Evolutionary conservation across 2,797 vertebrate species (phyloP), one percentile per base, ranked within the genome.

Genomic region (Cyprinodon diabolis): DNA sequence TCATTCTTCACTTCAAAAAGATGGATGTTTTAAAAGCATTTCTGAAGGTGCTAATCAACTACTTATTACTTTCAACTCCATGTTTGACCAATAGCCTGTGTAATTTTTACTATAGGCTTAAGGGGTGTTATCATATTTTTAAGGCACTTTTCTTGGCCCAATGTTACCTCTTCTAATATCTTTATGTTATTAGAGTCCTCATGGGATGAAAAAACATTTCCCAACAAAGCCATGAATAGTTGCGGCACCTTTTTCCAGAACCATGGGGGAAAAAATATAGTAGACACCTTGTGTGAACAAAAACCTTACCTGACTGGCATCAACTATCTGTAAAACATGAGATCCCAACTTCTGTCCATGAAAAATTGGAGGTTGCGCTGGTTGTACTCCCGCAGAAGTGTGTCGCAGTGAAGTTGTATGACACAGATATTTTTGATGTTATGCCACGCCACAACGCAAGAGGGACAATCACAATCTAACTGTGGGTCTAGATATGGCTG

Each of bases 1-100:
- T 93, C 92, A 92, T 77, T 79, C 69, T 80, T 75, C 66, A 68
- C 76, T 48, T 76, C 63, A 89, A 90, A 90, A 89, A 85, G 84
- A 87, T 89, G 85, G 84, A 78, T 67, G 75, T 84, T 89, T 87
- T 84, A 88, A 90, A 85, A 86, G 79, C 74, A 30, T 85, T 90
- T 85, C 77, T 77, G 74, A 72, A 37, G 79, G 72, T 68, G 77
- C 91, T 92, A 87, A 93, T 90, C 86, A 92, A 87, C 72, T 69
- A 80, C 85, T 86, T 79, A 82, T 90, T 86, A 75, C 79, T 76
- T 87, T 76, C 84, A 88, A 89, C 86, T 82, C 77, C 85, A 89
- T 57, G 69, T 87, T 63, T 13, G 30, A 81, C 78, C 81, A 72
- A 76, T 67, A 69, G 70, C 80, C 12, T 66, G 60, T 54, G 63